Percentiles rank a stretch among this genome's conserved stretches.
phyloP scores from a whole-genome alignment of 37 sponge, comb jelly and placozoan genomes.

The Crambe crambe region DNA sequence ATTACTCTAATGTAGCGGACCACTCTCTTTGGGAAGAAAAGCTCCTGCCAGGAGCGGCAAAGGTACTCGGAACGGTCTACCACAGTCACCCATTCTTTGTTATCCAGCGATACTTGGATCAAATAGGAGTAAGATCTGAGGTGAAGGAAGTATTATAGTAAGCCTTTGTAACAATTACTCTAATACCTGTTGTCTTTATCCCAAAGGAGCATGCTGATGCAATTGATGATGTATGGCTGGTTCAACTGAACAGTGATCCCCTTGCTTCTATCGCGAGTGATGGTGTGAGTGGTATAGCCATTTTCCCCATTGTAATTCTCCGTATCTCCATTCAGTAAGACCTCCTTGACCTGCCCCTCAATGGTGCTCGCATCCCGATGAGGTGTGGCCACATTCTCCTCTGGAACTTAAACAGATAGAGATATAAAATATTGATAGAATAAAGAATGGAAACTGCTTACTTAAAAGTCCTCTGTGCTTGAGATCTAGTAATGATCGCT shows the following conservation, averaged over 20 bases:
- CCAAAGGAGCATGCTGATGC: slow-evolving; percentile 89
- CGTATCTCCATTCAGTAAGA: slow-evolving; percentile 78
- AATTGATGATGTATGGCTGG: slow-evolving; percentile 88
- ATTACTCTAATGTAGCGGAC: slow-evolving; percentile 78
- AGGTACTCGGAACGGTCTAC: slow-evolving; percentile 71
- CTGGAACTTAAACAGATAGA: slow-evolving; percentile 55
- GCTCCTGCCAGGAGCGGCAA: slow-evolving; percentile 90
- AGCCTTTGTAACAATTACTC: not conserved
- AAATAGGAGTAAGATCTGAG: slow-evolving; percentile 71
- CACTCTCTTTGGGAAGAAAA: slow-evolving; percentile 73
- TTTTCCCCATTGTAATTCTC: slow-evolving; percentile 84
- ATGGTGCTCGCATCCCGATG: slow-evolving; percentile 64
- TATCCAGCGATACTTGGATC: slow-evolving; percentile 82
- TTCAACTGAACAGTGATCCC: slow-evolving; percentile 85
- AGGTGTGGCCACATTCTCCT: slow-evolving; percentile 83
- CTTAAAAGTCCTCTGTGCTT: slow-evolving; percentile 69
- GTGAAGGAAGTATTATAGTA: slow-evolving; percentile 14
- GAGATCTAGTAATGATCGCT: slow-evolving; percentile 19
- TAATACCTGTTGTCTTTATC: slow-evolving; percentile 87
- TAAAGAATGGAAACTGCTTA: slow-evolving; percentile 18
- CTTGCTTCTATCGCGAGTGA: slow-evolving; percentile 56
- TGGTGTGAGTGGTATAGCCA: slow-evolving; percentile 82
- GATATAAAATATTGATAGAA: not conserved
- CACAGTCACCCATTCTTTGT: slow-evolving; percentile 70
- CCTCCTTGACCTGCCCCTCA: slow-evolving; percentile 67